Base-by-base conservation (phyloP, 2,113 vertebrate genomes). In the Oreamnos americanus region DNA sequence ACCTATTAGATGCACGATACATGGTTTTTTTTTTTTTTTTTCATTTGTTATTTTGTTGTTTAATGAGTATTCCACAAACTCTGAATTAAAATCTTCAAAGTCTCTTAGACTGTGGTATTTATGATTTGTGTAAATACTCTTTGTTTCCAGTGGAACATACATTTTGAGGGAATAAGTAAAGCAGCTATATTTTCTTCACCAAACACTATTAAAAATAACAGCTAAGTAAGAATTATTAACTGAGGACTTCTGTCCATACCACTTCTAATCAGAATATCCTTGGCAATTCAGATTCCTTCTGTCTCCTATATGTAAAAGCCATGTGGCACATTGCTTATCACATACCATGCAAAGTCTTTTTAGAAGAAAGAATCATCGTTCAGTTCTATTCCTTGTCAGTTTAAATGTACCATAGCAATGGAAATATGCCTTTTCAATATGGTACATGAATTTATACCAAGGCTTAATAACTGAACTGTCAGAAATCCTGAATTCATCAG, bases 401-500 rank as follows among this genome's bases (percentile, higher is more conserved):
- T 81, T 93, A 97, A 90, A 49, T 97, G 98, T 98, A 98, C 98
- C 96, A 25, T 91, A 96, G 90, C 79, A 91, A 39, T 78, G 78
- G 95, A 98, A 90, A 51, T 86, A 53, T 76, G 64, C 45, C 36
- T 97, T 97, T 98, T 92, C 98, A 97, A 62, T 92, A 96, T 97
- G 89, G 55, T 96, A 45, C 89, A 95, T 97, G 90, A 97, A 94
- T 98, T 97, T 96, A 83, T 96, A 96, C 93, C 87, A 92, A 85
- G 71, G 76, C 87, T 98, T 91, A 30, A 81, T 98, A 95, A 96
- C 4, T 10, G 11, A 98, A 98, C 78, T 93, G 97, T 98, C 97
- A 96, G 92, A 98, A 97, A 92, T 92, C 60, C 51, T 90, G 98
- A 98, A 95, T 97, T 98, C 84, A 95, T 96, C 81, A 98, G 78